Evolutionary conservation across 2,888 invertebrate species (phyloP), one percentile per base, ranked within the genome.

Genomic region (Cantharis flavilabris): DNA sequence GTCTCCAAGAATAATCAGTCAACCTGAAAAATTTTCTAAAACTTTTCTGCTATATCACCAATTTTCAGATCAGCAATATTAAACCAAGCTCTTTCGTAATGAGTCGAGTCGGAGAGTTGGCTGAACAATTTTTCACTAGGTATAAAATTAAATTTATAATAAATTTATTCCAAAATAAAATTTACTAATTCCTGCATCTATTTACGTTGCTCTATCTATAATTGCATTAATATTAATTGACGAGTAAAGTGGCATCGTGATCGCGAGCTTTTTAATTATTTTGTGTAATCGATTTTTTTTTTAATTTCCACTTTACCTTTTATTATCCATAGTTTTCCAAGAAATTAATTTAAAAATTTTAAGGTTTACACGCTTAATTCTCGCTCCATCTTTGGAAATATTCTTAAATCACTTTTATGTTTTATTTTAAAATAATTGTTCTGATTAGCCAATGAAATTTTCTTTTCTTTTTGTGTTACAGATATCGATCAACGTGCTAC

Each of bases 1-100:
- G 86, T 84, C 83, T 79, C 78, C 78, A 79, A 74, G 76, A 76
- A 71, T 76, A 71, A 74, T 71, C 70, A 28, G 76, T 26, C 76
- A 23, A 26, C 23, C 76, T 72, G 73, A 73, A 62, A 73, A 76
- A 73, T 71, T 69, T 69, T 76, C 72, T 9, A 64, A 20, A 70
- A 63, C 70, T 71, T 69, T 69, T 20, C 18, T 23, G 33, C 63
- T 70, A 16, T 20, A 23, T 49, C 30, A 20, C 70, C 72, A 62
- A 72, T 73, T 67, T 73, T 65, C 62, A 30, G 64, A 73, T 77
- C 73, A 30, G 69, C 26, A 69, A 65, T 76, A 70, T 33, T 70
- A 73, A 70, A 65, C 63, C 65, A 28, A 69, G 62, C 70, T 74
- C n/a, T 23, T 69, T 69, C 69, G 14, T 18, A 69, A 69, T 28